phyloP scores from a whole-genome alignment of 2,797 vertebrate species.

The Hoplostethus atlanticus region DNA sequence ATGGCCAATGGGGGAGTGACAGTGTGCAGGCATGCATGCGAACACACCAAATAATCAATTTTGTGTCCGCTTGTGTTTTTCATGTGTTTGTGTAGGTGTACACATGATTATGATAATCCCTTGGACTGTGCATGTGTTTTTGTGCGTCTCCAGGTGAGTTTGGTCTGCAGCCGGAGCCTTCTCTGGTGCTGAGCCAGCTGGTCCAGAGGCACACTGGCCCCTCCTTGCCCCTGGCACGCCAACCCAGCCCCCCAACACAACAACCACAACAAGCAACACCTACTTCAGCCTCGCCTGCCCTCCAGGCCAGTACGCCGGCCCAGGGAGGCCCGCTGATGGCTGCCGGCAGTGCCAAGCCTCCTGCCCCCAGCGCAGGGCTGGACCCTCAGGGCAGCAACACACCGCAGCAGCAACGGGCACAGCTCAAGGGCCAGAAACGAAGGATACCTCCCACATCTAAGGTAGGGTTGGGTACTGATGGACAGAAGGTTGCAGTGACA shows the following conservation, averaged over 20 bases:
- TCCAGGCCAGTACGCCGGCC: conserved; percentile 61
- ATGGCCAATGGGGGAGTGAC: not conserved
- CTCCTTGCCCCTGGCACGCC: conserved; percentile 79
- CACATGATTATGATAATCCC: not conserved
- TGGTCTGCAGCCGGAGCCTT: conserved; percentile 96
- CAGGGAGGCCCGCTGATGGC: conserved; percentile 65
- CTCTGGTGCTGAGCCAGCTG: conserved; percentile 94
- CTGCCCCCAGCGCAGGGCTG: conserved; percentile 72
- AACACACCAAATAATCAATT: not conserved
- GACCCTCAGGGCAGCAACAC: conserved; percentile 84
- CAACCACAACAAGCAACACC: conserved; percentile 81
- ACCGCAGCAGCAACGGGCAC: conserved; percentile 88
- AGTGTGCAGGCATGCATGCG: not conserved
- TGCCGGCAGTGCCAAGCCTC: conserved; percentile 78
- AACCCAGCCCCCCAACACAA: conserved; percentile 83
- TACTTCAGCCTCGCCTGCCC: conserved; percentile 68
- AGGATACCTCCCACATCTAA: conserved; percentile 93
- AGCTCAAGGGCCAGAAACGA: conserved; percentile 92
- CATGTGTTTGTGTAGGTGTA: not conserved
- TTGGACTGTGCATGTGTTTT: conserved; percentile 24
- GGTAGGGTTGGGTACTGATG: conserved; percentile 72
- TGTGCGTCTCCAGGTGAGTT: conserved; percentile 85
- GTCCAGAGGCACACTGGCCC: conserved; percentile 89
- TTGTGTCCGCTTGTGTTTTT: not conserved
- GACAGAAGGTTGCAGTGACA: not conserved